phyloP scores from a whole-genome alignment of 2,888 invertebrate genomes.

The Spisula solida region DNA sequence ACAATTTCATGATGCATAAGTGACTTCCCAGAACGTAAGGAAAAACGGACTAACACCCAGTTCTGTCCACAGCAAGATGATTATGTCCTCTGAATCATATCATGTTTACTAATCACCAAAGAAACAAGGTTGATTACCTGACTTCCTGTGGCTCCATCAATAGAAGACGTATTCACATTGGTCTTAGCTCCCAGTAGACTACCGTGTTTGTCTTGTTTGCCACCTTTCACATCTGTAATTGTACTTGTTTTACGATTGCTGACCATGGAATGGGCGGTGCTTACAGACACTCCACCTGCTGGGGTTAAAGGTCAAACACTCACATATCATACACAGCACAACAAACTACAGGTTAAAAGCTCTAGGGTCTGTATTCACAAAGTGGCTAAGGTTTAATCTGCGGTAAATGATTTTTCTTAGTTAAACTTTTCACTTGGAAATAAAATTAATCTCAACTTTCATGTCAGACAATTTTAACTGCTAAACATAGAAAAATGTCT shows the following conservation, averaged over 20 bases:
- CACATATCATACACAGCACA: conserved; percentile 36
- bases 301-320: conserved; percentile 60
- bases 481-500: too few relatives aligned
- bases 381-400: background rate
- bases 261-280: conserved; percentile 77
- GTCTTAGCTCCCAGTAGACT: conserved; percentile 79
- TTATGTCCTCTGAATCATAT: too few relatives aligned
- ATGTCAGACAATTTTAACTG: too few relatives aligned
- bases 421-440: too few relatives aligned
- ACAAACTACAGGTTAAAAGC: conserved; percentile 33
- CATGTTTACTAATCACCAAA: too few relatives aligned
- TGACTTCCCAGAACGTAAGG: too few relatives aligned
- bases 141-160: conserved; percentile 83
- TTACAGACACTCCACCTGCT: conserved; percentile 67
- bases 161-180: conserved; percentile 80
- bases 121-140: conserved; percentile 80
- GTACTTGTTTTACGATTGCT: conserved; percentile 86
- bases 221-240: conserved; percentile 82
- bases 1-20: too few relatives aligned
- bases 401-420: too few relatives aligned
- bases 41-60: too few relatives aligned
- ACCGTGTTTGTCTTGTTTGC: conserved; percentile 80
- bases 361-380: background rate
- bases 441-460: too few relatives aligned
- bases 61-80: too few relatives aligned